Evolutionary conservation across 2,888 invertebrate species (phyloP), one percentile per base, ranked within the genome.

Genomic region (Dorcus hopei): DNA sequence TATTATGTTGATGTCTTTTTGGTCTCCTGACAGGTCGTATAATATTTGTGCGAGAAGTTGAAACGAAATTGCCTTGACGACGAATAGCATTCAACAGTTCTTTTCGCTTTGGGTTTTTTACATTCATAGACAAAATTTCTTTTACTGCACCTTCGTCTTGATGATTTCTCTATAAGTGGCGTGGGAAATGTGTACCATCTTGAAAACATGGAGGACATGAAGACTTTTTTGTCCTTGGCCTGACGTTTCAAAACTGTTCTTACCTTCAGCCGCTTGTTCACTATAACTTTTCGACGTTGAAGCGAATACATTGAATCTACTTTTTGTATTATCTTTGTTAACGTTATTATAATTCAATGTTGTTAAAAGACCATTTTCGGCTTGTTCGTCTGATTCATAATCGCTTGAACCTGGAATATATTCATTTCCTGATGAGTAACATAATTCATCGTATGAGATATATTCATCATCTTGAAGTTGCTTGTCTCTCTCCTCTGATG

Each of bases 101-200:
- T 51, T 60, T 64, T 58, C 58, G n/a, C 49, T 57, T 60, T 14
- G 64, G 56, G 56, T 61, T 51, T 9, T 58, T 59, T 16, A n/a
- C 7, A 14, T 11, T 11, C 19, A 38, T 11, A 11, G 38, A n/a
- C 3, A 16, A 51, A 14, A 57, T 51, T 54, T 62, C 57, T 53
- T 54, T 55, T 14, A 64, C 60, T 42, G 58, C 64, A 42, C 60
- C 60, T 53, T 62, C 62, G 11, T 62, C 49, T 49, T 49, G 38
- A 55, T 64, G 60, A 48, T 61, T 56, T 26, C 60, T 38, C 47
- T 49, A 14, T 45, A 62, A 54, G 49, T 62, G 61, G 38, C 62
- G 55, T 9, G 64, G 53, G 57, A 64, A 64, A 19, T 64, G 62
- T 40, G 60, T 62, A 9, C 62, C 58, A 11, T 62, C 62, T 48